Base-by-base conservation (phyloP, 2,797 vertebrate species). In the Paedocypris micromegethes region DNA sequence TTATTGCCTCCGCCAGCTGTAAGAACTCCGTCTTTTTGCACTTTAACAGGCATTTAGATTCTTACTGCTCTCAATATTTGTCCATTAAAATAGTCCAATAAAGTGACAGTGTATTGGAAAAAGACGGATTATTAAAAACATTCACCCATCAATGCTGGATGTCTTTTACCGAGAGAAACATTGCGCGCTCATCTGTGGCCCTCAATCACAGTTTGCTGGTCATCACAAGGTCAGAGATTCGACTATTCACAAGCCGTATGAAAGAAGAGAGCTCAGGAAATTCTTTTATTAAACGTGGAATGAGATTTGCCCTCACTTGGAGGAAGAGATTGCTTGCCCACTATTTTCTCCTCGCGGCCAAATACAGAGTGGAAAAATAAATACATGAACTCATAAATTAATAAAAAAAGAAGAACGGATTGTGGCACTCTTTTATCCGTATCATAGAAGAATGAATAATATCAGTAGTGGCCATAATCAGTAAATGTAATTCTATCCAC, bases 191-290 rank as follows among this genome's bases (percentile, higher is more conserved):
- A 66, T 52, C 61, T 51, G 46, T 59, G 51, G 42, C 44, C 45
- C 41, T 61, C 45, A 51, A 50, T 70, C 42, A 47, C 50, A 65
- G 50, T 46, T 52, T 41, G 37, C 51, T 62, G 63, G 43, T 66
- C 53, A 71, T 58, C 58, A 58, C 39, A 6, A 47, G 52, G 59
- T 58, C 68, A 66, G 46, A 52, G 39, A n/a, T 57, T 62, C 23
- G 53, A 56, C 4, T n/a, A 8, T 62, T 58, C 62, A 55, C 62
- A 66, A 56, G 59, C 37, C 52, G 46, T 43, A 42, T 62, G 42
- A 74, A 70, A 74, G 50, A 62, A 69, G 3, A 3, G 43, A 9
- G 5, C 67, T 53, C 58, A 44, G 3, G 52, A 70, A 52, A 61
- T 50, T 54, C 4, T 50, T 54, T 55, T 60, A 65, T 65, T 44